Percentiles rank a stretch among this genome's conserved stretches.
phyloP scores from a whole-genome alignment of 2,888 invertebrate genomes.

The Heteropelma amictum region DNA sequence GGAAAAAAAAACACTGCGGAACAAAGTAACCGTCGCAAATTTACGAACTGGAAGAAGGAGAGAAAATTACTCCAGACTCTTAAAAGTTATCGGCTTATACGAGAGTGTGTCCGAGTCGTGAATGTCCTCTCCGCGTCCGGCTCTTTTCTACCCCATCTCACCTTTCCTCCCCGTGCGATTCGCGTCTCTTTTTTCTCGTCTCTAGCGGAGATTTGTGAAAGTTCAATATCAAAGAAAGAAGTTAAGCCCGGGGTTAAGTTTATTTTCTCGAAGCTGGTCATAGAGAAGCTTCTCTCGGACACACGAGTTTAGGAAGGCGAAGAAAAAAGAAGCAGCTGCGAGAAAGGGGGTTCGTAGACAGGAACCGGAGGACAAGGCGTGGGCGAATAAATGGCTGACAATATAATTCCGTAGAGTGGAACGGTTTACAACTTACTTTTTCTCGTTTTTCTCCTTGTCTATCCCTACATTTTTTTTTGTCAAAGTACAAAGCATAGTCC shows the following conservation, averaged over 20 bases:
- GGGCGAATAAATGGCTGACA: slow-evolving; percentile 34
- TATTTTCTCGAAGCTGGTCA: slow-evolving; percentile 62
- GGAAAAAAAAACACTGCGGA: neutral
- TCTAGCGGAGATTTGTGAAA: slow-evolving; percentile 31
- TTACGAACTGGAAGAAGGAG: slow-evolving; percentile 54
- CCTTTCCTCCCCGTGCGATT: neutral
- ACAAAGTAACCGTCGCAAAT: slow-evolving; percentile 53
- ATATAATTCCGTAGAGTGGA: slow-evolving; percentile 41
- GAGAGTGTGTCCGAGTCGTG: neutral
- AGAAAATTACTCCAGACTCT: slow-evolving; percentile 62
- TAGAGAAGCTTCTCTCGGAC: slow-evolving; percentile 45
- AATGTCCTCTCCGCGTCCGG: neutral
- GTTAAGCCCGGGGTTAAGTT: slow-evolving; percentile 61
- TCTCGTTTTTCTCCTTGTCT: slow-evolving; percentile 9
- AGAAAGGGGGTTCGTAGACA: neutral
- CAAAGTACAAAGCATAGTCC: neutral
- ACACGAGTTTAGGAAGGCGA: slow-evolving; percentile 12
- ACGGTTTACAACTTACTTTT: slow-evolving; percentile 12
- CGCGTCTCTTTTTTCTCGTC: neutral
- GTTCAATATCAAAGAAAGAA: slow-evolving; percentile 65
- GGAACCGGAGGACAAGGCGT: neutral
- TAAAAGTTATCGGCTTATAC: slow-evolving; percentile 63
- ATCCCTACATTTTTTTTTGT: neutral
- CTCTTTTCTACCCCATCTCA: neutral
- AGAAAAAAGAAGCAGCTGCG: neutral